phyloP scores from a whole-genome alignment of 2,797 vertebrate genomes.

The Alca torda region DNA sequence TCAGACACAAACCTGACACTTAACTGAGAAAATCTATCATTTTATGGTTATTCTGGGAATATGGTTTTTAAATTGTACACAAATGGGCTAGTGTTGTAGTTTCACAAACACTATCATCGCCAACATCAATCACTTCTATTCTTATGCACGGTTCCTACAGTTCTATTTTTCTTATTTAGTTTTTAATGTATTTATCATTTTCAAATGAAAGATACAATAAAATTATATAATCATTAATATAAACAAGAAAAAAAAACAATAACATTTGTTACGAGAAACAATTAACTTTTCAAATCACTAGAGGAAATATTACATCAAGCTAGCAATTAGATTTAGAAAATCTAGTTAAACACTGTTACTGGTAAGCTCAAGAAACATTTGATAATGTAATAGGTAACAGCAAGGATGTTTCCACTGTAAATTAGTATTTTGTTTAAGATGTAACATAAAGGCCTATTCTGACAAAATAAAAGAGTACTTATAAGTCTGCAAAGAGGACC shows the following conservation, averaged over 20 bases:
- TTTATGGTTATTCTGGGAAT: neutral
- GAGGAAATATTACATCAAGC: neutral
- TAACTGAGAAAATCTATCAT: neutral
- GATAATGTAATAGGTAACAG: neutral
- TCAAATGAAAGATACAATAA: neutral
- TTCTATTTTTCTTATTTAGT: neutral
- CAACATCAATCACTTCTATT: neutral
- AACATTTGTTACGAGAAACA: neutral
- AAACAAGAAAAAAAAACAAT: fast-evolving
- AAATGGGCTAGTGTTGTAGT: neutral
- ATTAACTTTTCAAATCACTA: neutral
- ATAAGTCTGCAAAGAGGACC: neutral
- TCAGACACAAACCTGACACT: neutral
- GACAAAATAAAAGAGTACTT: neutral
- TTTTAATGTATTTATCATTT: neutral
- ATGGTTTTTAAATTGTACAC: neutral
- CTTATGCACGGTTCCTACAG: neutral
- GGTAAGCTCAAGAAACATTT: neutral
- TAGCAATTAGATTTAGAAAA: neutral
- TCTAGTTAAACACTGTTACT: neutral
- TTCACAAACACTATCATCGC: neutral
- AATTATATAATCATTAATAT: neutral
- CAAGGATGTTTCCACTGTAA: neutral
- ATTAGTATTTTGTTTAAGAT: neutral
- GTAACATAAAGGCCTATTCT: neutral